phyloP scores from a whole-genome alignment of 2,888 invertebrate genomes.

The Leucophenga maculata region DNA sequence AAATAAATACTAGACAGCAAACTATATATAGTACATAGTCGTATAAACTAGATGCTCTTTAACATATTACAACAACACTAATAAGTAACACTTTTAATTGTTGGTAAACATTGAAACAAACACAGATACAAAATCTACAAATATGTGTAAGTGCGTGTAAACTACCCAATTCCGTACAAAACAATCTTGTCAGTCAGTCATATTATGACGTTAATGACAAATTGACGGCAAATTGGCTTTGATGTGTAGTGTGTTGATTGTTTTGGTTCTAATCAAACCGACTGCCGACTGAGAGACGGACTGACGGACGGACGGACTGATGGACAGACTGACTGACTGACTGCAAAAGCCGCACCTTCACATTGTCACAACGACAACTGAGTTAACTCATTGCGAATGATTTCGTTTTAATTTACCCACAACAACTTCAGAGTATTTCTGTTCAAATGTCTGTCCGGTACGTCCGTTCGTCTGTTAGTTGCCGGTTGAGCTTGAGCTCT shows the following conservation, averaged over 20 bases:
- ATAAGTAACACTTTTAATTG: constrained; percentile 47
- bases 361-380: constrained; percentile 19
- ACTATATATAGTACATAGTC: background rate
- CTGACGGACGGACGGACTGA: too few species aligned
- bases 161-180: constrained; percentile 58
- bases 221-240: constrained; percentile 70
- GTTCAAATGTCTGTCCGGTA: constrained; percentile 20
- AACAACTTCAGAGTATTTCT: constrained; percentile 26
- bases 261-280: constrained; percentile 67
- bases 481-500: constrained; percentile 30
- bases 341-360: constrained; percentile 13
- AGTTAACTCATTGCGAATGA: constrained; percentile 56
- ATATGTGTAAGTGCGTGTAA: constrained; percentile 12
- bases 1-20: constrained; percentile 32
- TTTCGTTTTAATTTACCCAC: constrained; percentile 63
- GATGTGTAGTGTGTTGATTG: constrained; percentile 67
- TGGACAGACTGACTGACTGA: too few species aligned
- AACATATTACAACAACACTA: constrained; percentile 47
- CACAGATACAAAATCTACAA: background rate
- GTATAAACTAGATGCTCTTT: background rate
- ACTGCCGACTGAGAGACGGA: constrained; percentile 61
- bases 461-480: constrained; percentile 8
- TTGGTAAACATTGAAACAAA: constrained; percentile 48
- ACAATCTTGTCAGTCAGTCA: constrained; percentile 69
- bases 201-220: constrained; percentile 70